Base-by-base conservation (phyloP, 2,113 vertebrate species). In the Lasiurus cinereus region DNA sequence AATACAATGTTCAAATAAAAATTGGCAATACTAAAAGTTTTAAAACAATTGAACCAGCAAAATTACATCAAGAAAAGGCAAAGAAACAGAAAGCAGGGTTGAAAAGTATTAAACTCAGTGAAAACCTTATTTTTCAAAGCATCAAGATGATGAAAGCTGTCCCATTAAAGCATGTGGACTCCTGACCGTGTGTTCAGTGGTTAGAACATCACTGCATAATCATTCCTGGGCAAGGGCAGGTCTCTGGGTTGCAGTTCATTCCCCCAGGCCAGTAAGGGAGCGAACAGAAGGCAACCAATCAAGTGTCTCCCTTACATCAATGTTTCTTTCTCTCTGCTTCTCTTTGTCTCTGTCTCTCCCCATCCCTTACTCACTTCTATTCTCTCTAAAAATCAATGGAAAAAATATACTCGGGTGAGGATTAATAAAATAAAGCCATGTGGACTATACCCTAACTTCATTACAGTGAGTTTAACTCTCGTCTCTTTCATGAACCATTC, bases 1-100 rank as follows among this genome's bases (percentile, higher is more conserved):
- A 95, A 85, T 73, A 39, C n/a, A 83, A 64, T 79, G n/a, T 87
- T 91, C 43, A 89, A 74, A 43, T 67, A 80, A 46, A 89, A 66
- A 54, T 36, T 85, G 24, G 48, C 19, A 74, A 67, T 54, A 24
- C 11, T 90, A 56, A 90, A 80, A 67, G 8, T 67, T 82, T 62
- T 82, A 9, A 86, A 86, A 29, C 43, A 67, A 86, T 2, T 59
- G 36, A 24, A 19, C 74, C 21, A 90, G 73, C 43, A 77, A 93
- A 93, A 89, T 59, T 48, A 64, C 52, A 84, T 59, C n/a, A 69
- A 74, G 31, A 74, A 79, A 94, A 59, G 67, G 24, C 31, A 67
- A 90, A 86, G 31, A 59, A 84, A 79, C 14, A 95, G 86, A 80
- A 85, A 80, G 33, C n/a, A 90, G 46, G 5, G 21, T 14, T 69